Conservation (phyloP, 2,888 invertebrate species). For the Sphecodes monilicornis region DNA sequence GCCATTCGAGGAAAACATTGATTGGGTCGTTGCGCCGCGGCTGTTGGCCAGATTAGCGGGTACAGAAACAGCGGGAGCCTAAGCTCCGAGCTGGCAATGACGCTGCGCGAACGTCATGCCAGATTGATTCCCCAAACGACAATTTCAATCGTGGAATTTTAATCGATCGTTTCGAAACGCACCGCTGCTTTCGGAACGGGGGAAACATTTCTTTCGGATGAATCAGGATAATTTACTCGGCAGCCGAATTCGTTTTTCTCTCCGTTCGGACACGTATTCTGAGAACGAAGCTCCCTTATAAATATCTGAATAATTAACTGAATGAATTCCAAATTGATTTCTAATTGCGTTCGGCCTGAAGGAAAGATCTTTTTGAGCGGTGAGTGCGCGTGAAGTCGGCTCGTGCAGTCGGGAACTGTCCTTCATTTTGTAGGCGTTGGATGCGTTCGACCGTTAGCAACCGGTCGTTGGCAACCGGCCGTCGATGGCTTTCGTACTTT, state of each 20-base stretch:
- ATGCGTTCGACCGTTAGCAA: too few relatives aligned
- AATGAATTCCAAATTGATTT: not conserved
- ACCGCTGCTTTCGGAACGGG: not conserved
- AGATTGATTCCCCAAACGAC: slow-evolving; percentile 47
- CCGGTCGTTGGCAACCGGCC: too few relatives aligned
- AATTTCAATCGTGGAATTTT: slow-evolving; percentile 50
- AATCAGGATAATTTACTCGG: slow-evolving; percentile 3
- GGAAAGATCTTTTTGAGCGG: not conserved
- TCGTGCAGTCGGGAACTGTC: too few relatives aligned
- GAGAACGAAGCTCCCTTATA: not conserved
- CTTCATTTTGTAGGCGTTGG: too few relatives aligned
- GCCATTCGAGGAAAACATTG: slow-evolving; percentile 53
- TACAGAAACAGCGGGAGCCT: slow-evolving; percentile 49
- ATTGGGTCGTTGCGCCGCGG: slow-evolving; percentile 51
- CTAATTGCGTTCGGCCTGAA: not conserved
- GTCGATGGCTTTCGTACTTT: too few relatives aligned
- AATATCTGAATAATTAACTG: not conserved
- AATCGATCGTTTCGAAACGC: slow-evolving; percentile 61
- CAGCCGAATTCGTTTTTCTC: slow-evolving; percentile 4
- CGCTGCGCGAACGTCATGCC: slow-evolving; percentile 52
- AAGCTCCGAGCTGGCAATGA: not conserved
- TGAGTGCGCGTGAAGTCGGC: too few relatives aligned
- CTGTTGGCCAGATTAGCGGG: slow-evolving; percentile 47
- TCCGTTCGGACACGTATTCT: not conserved
- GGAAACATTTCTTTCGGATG: slow-evolving; percentile 27